Percentiles rank a stretch among this genome's conserved stretches.
Evolutionary conservation across 1,140 invertebrate genomes (phyloP).

Genomic region (Anastrepha ludens): DNA sequence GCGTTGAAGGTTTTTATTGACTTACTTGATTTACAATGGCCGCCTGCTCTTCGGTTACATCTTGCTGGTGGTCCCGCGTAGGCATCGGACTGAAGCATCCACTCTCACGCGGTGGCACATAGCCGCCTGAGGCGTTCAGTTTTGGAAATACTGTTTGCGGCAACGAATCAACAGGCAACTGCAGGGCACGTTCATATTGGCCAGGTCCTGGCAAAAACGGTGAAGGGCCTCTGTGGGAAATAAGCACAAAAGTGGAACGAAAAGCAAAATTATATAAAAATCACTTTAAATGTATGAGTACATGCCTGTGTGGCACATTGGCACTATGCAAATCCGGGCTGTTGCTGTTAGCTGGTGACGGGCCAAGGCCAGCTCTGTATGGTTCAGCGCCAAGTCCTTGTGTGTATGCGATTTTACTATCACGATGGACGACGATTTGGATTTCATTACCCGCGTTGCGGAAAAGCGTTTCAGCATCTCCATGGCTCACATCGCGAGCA

Average conservation of each 20-base stretch:
- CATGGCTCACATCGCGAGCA: conserved; percentile 88
- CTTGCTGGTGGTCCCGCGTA: conserved; percentile 73
- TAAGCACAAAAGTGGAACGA: neutral
- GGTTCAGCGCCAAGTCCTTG: conserved; percentile 67
- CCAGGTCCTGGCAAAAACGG: conserved; percentile 72
- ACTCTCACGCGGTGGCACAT: conserved; percentile 60
- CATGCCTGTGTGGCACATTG: conserved; percentile 59
- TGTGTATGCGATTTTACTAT: conserved; percentile 72
- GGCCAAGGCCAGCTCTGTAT: conserved; percentile 20
- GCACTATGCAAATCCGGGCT: conserved; percentile 61
- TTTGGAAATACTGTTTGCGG: conserved; percentile 74
- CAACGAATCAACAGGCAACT: conserved; percentile 69
- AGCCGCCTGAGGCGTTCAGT: conserved; percentile 70
- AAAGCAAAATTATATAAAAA: neutral
- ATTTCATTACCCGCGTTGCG: conserved; percentile 84
- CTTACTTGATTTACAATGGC: conserved; percentile 74
- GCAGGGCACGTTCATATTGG: conserved; percentile 69
- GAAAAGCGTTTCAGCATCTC: conserved; percentile 92
- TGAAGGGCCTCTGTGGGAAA: conserved; percentile 64
- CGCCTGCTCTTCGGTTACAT: conserved; percentile 72
- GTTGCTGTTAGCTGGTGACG: conserved; percentile 27
- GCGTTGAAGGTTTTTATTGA: conserved; percentile 13
- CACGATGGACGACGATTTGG: conserved; percentile 79
- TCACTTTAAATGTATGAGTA: neutral
- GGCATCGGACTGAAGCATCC: conserved; percentile 66